phyloP scores from a whole-genome alignment of 2,888 invertebrate species.

The Xylota sylvarum region DNA sequence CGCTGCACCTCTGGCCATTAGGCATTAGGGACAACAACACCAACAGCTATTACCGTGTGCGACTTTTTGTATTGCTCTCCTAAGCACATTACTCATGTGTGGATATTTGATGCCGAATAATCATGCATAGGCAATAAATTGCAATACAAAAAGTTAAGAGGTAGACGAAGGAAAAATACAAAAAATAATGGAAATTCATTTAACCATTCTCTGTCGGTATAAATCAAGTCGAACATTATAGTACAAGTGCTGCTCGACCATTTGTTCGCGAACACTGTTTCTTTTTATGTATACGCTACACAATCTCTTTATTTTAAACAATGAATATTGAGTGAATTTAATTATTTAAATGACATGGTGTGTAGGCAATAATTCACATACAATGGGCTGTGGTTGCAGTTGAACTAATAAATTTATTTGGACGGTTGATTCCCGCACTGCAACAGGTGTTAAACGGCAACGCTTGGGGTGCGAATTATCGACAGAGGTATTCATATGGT shows the following conservation, averaged over 20 bases:
- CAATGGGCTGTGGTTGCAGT: conserved; percentile 36
- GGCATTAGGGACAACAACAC: conserved; percentile 28
- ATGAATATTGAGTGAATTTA: conserved; percentile 58
- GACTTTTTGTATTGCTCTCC: background rate
- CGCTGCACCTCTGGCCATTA: conserved; percentile 35
- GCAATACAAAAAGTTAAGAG: conserved; percentile 31
- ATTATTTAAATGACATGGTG: conserved; percentile 62
- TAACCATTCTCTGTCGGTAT: conserved; percentile 30
- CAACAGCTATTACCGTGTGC: background rate
- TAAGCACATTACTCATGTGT: conserved; percentile 27
- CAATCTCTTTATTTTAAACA: conserved; percentile 35
- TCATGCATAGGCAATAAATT: conserved; percentile 53
- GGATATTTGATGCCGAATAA: conserved; percentile 16
- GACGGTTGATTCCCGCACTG: conserved; percentile 46
- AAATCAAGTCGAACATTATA: conserved; percentile 57
- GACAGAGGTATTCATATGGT: conserved; percentile 55
- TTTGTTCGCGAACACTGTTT: conserved; percentile 18
- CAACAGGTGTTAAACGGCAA: conserved; percentile 62
- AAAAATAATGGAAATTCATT: conserved; percentile 42
- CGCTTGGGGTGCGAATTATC: conserved; percentile 27
- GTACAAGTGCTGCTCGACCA: conserved; percentile 7
- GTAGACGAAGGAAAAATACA: background rate
- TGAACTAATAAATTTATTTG: conserved; percentile 69
- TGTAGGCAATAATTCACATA: conserved; percentile 65
- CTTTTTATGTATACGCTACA: conserved; percentile 21